Percentiles rank a stretch among this genome's conserved stretches.
Conservation (phyloP, 2,888 invertebrate genomes). For the Cartodere bifasciata region DNA sequence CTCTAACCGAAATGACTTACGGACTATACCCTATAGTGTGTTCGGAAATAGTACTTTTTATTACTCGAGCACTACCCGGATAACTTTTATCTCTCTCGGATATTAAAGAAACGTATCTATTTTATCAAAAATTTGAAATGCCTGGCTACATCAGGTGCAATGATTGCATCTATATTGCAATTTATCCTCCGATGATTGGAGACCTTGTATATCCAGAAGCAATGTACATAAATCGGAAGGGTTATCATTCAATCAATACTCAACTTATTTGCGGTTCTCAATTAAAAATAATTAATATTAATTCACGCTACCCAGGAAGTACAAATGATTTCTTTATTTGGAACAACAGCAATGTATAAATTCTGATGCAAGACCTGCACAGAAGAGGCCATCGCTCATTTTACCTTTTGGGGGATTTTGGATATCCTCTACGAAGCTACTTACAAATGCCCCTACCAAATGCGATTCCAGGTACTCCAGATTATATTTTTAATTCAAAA, state of each 20-base stretch:
- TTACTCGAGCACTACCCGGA: too few species aligned
- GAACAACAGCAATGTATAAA: conserved; percentile 7
- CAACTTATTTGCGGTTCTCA: conserved; percentile 11
- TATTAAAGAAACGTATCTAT: too few species aligned
- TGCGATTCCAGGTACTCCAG: too few species aligned
- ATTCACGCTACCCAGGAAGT: conserved; percentile 14
- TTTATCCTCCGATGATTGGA: conserved; percentile 10
- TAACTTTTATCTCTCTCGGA: too few species aligned
- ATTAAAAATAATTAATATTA: conserved; percentile 13
- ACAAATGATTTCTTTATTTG: conserved; percentile 14
- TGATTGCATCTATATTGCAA: conserved; percentile 14
- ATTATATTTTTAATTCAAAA: too few species aligned
- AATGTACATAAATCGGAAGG: conserved; percentile 11
- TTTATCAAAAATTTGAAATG: too few species aligned
- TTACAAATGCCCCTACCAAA: conserved; percentile 8
- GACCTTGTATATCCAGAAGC: conserved; percentile 10
- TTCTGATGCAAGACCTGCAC: conserved; percentile 4
- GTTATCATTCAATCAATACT: conserved; percentile 9
- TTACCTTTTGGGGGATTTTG: conserved; percentile 11
- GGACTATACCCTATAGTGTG: too few species aligned
- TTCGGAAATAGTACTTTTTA: too few species aligned
- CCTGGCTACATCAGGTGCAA: too few species aligned
- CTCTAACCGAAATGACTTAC: too few species aligned
- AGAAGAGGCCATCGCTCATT: conserved; percentile 3
- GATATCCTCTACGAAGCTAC: conserved; percentile 11